Evolutionary conservation across 2,113 vertebrate species (phyloP).

Genomic region (Struthio camelus): DNA sequence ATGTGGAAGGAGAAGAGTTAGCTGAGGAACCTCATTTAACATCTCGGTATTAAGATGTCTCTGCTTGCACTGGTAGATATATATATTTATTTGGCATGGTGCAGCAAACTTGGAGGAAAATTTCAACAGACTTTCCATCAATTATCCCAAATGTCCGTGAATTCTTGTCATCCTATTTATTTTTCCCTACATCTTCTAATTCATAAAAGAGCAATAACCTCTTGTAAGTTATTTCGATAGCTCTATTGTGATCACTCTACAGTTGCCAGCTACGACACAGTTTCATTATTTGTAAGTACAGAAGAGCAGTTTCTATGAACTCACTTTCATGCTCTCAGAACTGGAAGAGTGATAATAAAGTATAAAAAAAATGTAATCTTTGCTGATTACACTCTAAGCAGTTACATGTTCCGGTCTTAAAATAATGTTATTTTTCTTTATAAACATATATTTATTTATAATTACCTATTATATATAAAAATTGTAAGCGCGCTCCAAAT

Average conservation of each 20-base stretch:
- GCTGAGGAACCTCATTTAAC: not conserved
- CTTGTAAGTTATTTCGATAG: not conserved
- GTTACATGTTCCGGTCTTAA: not conserved
- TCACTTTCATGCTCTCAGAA: not conserved
- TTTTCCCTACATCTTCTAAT: not conserved
- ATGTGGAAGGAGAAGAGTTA: not conserved
- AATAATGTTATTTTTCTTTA: not conserved
- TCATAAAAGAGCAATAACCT: not conserved
- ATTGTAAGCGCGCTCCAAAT: not conserved
- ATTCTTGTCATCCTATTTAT: not conserved
- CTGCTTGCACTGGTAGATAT: not conserved
- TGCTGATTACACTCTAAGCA: not conserved
- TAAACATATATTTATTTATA: not conserved
- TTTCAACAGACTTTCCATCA: not conserved
- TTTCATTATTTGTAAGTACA: not conserved
- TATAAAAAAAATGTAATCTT: not conserved
- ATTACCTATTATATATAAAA: not conserved
- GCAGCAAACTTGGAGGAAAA: not conserved
- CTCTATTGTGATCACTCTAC: not conserved
- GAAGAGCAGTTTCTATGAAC: not conserved
- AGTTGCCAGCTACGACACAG: not conserved
- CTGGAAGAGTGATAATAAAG: not conserved
- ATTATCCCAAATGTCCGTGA: not conserved
- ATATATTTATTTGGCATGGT: not conserved
- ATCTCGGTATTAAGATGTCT: not conserved